These are phyloP conservation scores for Pocillopora meandrina DNA, from an alignment of 92 coral and sea anemone genomes.

Conservation along the genomic window DNA sequence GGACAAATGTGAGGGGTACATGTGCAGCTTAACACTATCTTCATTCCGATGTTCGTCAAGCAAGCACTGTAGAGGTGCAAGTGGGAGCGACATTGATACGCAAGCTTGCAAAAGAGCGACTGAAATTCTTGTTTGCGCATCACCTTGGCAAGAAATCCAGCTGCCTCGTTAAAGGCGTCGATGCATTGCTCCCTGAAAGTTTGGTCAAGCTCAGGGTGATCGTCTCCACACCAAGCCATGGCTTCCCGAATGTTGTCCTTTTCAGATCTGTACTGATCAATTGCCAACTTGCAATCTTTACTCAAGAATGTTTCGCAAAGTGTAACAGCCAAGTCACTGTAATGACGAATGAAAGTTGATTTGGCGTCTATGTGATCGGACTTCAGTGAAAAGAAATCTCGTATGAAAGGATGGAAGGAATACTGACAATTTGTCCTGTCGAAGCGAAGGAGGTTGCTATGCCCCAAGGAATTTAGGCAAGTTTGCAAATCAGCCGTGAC, in stretches of 20 bases:
- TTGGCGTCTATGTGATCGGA: conserved; percentile 35
- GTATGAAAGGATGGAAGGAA: conserved; percentile 45
- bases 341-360: conserved; percentile 29
- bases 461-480: neutral
- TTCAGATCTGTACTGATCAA: conserved; percentile 45
- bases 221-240: conserved; percentile 53
- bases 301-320: conserved; percentile 47
- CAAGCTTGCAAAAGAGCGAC: conserved; percentile 44
- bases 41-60: conserved; percentile 49
- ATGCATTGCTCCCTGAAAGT: conserved; percentile 27
- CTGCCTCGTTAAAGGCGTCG: conserved; percentile 42
- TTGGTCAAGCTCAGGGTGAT: conserved; percentile 11
- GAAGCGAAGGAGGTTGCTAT: conserved; percentile 20
- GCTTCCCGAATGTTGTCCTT: conserved; percentile 60
- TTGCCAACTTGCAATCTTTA: conserved; percentile 36
- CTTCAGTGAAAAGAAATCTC: conserved; percentile 43
- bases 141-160: conserved; percentile 52
- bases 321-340: conserved; percentile 9
- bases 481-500: neutral
- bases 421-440: conserved; percentile 28
- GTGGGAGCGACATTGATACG: conserved; percentile 32
- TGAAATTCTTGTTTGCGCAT: conserved; percentile 9
- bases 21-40: conserved; percentile 44
- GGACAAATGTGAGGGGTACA: conserved; percentile 42
- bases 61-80: conserved; percentile 44